Evolutionary conservation across 2,888 invertebrate species (phyloP).

Genomic region (Branchellion lobata): DNA sequence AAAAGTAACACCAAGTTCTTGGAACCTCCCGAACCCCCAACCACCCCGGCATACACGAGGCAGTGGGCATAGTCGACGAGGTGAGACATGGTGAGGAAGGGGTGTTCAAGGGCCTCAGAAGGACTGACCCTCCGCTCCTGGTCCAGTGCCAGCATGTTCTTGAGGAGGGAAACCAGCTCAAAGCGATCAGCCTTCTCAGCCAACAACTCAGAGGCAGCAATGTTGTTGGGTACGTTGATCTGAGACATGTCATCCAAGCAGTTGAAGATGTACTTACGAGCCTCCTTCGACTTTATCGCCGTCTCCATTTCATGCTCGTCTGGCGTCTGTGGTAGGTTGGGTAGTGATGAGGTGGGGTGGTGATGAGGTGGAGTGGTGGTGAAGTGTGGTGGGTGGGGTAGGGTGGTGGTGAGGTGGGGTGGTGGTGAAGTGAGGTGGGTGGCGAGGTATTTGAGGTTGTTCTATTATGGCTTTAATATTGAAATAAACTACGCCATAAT

Average conservation of each 20-base stretch:
- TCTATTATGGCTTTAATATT: no score
- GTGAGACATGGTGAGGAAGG: conserved; percentile 88
- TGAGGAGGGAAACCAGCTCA: conserved; percentile 95
- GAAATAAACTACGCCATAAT: no score
- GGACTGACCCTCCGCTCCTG: conserved; percentile 92
- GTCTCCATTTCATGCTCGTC: conserved; percentile 98
- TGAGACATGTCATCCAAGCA: conserved; percentile 89
- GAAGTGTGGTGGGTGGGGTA: not conserved
- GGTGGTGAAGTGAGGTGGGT: no score
- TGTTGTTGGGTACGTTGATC: conserved; percentile 68
- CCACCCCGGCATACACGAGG: conserved; percentile 69
- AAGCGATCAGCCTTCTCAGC: conserved; percentile 95
- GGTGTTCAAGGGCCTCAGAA: conserved; percentile 89
- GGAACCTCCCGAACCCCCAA: no score
- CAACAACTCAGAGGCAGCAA: conserved; percentile 91
- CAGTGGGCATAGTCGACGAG: conserved; percentile 91
- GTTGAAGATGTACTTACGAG: conserved; percentile 98
- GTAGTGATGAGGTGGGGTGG: no score
- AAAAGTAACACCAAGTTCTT: no score
- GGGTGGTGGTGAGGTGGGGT: no score
- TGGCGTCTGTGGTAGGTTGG: conserved; percentile 71
- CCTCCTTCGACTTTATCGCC: conserved; percentile 97
- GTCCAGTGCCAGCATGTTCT: conserved; percentile 97
- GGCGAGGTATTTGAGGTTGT: no score
- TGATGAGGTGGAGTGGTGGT: no score